phyloP scores from a whole-genome alignment of 2,888 invertebrate species.

The Cryptocephalus moraei region DNA sequence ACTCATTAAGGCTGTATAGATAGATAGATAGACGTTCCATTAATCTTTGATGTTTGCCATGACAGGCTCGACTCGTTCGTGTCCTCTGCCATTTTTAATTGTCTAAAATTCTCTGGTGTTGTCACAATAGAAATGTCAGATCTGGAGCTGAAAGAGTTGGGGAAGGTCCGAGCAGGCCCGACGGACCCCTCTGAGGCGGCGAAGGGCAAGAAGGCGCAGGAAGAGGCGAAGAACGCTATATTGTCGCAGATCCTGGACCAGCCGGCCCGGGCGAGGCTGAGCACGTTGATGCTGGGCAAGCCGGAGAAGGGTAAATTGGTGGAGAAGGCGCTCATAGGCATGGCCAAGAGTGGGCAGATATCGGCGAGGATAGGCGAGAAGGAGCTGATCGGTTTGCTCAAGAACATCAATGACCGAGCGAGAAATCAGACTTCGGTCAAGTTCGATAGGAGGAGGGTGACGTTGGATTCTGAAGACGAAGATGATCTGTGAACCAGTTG shows the following conservation, averaged over 20 bases:
- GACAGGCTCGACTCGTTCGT: no score
- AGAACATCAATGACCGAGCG: slow-evolving; percentile 73
- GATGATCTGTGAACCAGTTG: slow-evolving; percentile 3
- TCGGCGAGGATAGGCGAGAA: slow-evolving; percentile 73
- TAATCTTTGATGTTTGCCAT: no score
- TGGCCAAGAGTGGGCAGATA: slow-evolving; percentile 90
- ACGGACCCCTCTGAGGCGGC: slow-evolving; percentile 39
- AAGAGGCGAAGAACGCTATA: slow-evolving; percentile 79
- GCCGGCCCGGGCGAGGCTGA: slow-evolving; percentile 88
- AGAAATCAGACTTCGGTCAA: slow-evolving; percentile 72
- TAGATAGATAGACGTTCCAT: no score
- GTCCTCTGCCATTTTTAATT: no score
- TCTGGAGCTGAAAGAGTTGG: no score
- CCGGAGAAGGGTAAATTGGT: slow-evolving; percentile 95
- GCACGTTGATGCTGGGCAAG: slow-evolving; percentile 85
- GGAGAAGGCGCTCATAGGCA: slow-evolving; percentile 86
- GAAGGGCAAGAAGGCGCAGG: slow-evolving; percentile 65
- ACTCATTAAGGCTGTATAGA: no score
- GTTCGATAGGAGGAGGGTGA: slow-evolving; percentile 83
- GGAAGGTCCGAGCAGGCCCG: no score
- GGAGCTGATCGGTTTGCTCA: slow-evolving; percentile 74
- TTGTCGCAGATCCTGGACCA: slow-evolving; percentile 88
- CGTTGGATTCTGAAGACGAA: slow-evolving; percentile 78
- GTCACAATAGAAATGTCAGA: no score
- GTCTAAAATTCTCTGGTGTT: no score